Evolutionary conservation across 1,140 invertebrate species (phyloP).

Genomic region (Druon quercuslanigerum): DNA sequence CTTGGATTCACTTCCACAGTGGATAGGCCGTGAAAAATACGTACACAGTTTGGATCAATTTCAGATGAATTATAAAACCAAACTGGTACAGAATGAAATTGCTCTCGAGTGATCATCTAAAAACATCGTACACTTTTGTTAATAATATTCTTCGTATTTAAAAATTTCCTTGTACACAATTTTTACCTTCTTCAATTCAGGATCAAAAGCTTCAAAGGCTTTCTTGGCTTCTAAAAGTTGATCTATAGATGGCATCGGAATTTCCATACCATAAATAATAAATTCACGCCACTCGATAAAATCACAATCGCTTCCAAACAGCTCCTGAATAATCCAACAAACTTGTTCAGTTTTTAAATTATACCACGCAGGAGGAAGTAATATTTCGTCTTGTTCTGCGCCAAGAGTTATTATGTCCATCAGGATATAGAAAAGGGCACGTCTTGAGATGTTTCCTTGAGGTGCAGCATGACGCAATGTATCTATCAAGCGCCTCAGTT

Average conservation of each 20-base stretch:
- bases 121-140: constrained; percentile 68
- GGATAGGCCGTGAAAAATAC: constrained; percentile 5
- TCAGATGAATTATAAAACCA: constrained; percentile 74
- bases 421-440: constrained; percentile 76
- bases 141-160: too few species aligned
- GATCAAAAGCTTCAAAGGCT: too few species aligned
- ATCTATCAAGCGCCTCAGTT: constrained; percentile 66
- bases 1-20: too few species aligned
- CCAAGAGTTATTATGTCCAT: constrained; percentile 76
- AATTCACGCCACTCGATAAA: constrained; percentile 80
- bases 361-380: constrained; percentile 76
- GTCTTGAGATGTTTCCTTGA: constrained; percentile 73
- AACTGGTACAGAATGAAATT: constrained; percentile 68
- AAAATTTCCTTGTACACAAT: too few species aligned
- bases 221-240: constrained; percentile 60
- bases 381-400: constrained; percentile 70
- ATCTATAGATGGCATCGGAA: constrained; percentile 75
- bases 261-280: constrained; percentile 76
- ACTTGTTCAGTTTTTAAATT: too few species aligned
- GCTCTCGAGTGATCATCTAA: constrained; percentile 68
- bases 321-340: too few species aligned
- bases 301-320: constrained; percentile 60
- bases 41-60: fast-evolving
- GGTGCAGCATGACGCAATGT: constrained; percentile 71
- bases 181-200: too few species aligned